Percentiles rank a stretch among this genome's conserved stretches.
These are phyloP conservation scores for Tupaia tana DNA, from an alignment of 2,113 vertebrate genomes.

Conservation along the genomic window DNA sequence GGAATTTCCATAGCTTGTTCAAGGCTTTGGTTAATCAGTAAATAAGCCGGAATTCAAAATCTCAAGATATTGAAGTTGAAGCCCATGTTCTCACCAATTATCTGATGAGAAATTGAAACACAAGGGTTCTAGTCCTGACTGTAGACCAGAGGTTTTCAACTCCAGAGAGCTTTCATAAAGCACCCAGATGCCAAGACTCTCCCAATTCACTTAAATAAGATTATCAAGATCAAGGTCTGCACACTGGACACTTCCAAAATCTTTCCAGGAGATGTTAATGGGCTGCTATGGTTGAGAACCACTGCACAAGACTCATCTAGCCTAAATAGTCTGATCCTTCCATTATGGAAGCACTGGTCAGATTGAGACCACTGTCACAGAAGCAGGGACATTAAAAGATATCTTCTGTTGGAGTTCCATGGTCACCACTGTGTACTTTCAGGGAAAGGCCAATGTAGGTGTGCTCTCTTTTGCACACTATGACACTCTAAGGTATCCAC, in stretches of 20 bases:
- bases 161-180: neutral
- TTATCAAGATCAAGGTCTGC: neutral
- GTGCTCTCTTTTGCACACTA: neutral
- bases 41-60: conserved; percentile 28
- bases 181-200: neutral
- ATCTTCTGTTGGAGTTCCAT: neutral
- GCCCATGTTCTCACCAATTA: neutral
- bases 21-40: neutral
- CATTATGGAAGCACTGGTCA: neutral
- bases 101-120: conserved; percentile 4
- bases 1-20: neutral
- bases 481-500: accelerated
- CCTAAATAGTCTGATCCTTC: neutral
- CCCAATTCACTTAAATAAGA: neutral
- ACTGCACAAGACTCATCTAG: neutral
- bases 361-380: neutral
- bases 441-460: neutral
- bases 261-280: neutral
- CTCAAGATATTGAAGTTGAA: neutral
- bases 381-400: neutral
- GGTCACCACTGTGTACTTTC: neutral
- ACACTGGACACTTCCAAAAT: neutral
- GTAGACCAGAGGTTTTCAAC: neutral
- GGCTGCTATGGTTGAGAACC: neutral
- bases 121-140: neutral